A percentile compares a stretch with the other conserved stretches of the same genome.
These are phyloP conservation scores for Lasioglossum lativentre DNA, from an alignment of 2,888 invertebrate species.

Conservation along the genomic window DNA sequence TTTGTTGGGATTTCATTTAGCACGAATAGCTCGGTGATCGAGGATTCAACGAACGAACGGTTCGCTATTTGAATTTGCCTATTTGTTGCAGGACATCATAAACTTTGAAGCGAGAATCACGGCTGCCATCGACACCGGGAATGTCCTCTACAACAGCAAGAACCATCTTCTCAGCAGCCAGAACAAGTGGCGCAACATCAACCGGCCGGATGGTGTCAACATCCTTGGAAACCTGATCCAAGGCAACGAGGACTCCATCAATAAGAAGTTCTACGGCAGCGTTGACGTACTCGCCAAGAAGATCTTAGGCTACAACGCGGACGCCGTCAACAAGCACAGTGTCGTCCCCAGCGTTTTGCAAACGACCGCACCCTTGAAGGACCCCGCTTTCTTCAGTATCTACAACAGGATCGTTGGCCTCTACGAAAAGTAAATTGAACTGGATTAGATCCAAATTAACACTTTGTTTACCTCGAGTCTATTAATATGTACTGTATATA, in stretches of 20 bases:
- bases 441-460: background rate
- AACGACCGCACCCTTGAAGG: slow-evolving; percentile 89
- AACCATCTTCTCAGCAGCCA: slow-evolving; percentile 58
- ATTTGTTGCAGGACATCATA: slow-evolving; percentile 40
- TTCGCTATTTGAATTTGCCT: background rate
- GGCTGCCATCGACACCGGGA: slow-evolving; percentile 77
- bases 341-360: slow-evolving; percentile 87
- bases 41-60: background rate
- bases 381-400: slow-evolving; percentile 90
- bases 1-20: no score
- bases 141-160: no score
- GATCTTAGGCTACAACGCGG: slow-evolving; percentile 81
- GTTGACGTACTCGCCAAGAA: slow-evolving; percentile 76
- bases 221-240: slow-evolving; percentile 82
- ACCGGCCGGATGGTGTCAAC: slow-evolving; percentile 76
- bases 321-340: slow-evolving; percentile 84
- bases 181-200: slow-evolving; percentile 75
- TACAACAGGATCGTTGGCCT: slow-evolving; percentile 87
- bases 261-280: slow-evolving; percentile 78
- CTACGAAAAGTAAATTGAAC: slow-evolving; percentile 75
- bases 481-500: no score
- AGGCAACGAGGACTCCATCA: slow-evolving; percentile 79
- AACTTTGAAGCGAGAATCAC: slow-evolving; percentile 75
- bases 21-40: background rate
- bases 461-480: no score